phyloP scores from a whole-genome alignment of 2,113 vertebrate species.

The Tautogolabrus adspersus region DNA sequence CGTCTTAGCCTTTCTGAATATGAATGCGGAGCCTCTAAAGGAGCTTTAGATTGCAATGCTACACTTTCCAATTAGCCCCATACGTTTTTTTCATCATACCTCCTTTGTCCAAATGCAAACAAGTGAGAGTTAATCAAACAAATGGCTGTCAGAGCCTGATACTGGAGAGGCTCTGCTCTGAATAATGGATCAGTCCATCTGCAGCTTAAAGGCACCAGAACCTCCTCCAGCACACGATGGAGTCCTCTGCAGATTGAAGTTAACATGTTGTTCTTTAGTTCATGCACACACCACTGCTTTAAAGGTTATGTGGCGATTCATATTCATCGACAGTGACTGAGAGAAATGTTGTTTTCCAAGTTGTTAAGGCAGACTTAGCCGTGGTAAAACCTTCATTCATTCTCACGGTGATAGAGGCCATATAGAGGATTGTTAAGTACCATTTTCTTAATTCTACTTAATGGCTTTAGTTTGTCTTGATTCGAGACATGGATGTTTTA shows the following conservation, averaged over 20 bases:
- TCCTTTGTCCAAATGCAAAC: conserved; percentile 61
- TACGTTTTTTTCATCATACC: conserved; percentile 38
- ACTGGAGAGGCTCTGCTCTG: conserved; percentile 60
- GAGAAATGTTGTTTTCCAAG: background rate
- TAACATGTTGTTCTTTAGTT: conserved; percentile 40
- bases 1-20: conserved; percentile 41
- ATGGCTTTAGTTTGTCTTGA: no score
- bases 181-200: conserved; percentile 75
- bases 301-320: conserved; percentile 40
- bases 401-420: background rate
- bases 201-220: conserved; percentile 60
- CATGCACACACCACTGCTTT: conserved; percentile 7
- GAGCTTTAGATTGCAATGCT: conserved; percentile 14
- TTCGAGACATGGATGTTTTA: background rate
- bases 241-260: conserved; percentile 55
- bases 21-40: conserved; percentile 1
- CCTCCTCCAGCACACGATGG: conserved; percentile 49
- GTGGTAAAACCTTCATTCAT: background rate
- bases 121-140: conserved; percentile 76
- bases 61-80: conserved; percentile 47
- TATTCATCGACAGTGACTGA: conserved; percentile 25
- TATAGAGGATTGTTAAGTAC: background rate
- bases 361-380: background rate
- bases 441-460: background rate
- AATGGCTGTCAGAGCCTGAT: conserved; percentile 72